phyloP scores from a whole-genome alignment of 2,113 vertebrate genomes.

The Notechis scutatus region DNA sequence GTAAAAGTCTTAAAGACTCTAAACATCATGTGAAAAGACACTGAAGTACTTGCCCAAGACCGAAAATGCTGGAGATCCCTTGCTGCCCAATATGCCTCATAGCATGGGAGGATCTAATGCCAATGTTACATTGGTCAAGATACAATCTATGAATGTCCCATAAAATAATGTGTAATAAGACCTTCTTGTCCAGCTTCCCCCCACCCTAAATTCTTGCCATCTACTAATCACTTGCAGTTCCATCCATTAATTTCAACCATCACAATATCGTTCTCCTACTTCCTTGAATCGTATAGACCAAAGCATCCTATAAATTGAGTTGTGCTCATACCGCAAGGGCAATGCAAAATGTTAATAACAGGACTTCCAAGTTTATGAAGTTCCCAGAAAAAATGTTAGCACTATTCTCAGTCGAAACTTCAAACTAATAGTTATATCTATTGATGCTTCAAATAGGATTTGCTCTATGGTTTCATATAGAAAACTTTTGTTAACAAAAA shows the following conservation, averaged over 20 bases:
- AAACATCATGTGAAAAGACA: no score
- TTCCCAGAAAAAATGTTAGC: fast-evolving
- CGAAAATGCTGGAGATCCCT: no score
- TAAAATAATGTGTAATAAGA: background rate
- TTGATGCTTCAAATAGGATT: background rate
- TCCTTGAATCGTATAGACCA: background rate
- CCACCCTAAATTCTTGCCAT: background rate
- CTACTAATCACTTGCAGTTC: background rate
- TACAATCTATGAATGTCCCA: background rate
- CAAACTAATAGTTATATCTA: background rate
- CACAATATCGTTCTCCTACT: background rate
- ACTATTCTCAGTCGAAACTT: background rate
- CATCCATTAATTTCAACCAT: background rate
- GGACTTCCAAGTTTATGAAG: background rate
- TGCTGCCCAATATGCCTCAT: no score
- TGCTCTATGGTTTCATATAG: background rate
- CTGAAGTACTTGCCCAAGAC: no score
- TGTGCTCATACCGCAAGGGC: background rate
- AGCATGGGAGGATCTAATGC: no score
- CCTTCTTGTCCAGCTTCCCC: background rate
- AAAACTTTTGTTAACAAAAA: background rate
- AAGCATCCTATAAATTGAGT: background rate
- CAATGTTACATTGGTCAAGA: no score
- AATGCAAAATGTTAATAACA: background rate
- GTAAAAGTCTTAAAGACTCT: no score